Evolutionary conservation across 2,113 vertebrate genomes (phyloP), one percentile per base, ranked within the genome.

Genomic region (Glaucidium brasilianum): DNA sequence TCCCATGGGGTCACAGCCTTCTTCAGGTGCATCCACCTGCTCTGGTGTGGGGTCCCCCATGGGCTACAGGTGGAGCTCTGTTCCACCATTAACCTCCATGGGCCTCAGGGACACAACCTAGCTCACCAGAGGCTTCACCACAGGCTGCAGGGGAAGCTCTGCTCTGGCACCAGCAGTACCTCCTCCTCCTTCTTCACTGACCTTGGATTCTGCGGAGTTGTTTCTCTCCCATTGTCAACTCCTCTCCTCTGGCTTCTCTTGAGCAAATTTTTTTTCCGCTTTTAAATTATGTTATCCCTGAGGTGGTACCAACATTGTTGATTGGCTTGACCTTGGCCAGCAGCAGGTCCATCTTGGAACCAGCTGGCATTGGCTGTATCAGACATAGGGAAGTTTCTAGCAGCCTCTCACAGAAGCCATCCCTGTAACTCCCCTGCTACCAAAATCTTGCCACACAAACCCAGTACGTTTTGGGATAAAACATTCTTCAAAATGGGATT

Each of bases 91-190:
- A 5, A 19, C 8, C 7, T 62, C 47, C 20, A 6, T 18, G 32
- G 11, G 19, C 67, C 72, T 9, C 39, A 66, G 50, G 50, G 12
- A 11, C 2, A 47, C 41, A 49, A 15, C 29, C 15, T 55, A 23
- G 11, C 10, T 75, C 19, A 41, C 50, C 62, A 18, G 12, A 50
- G 39, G 22, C 71, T 67, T 39, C 60, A 47, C 20, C 37, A 45
- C 0, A 3, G 26, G 21, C 21, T 34, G 39, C 49, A 47, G 22
- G 34, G 14, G 17, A 74, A 56, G 34, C 27, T 39, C 43, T 64
- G 34, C 34, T 64, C 34, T 0, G 1, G 35, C 0, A 1, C 20
- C 43, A 76, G 53, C 5, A 59, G 16, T 35, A 52, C 1, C 20
- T 52, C 53, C 25, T 7, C 5, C 5, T 58, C n/a, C 55, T 68